Conservation (phyloP, 2,888 invertebrate genomes). For the Girardia tigrina region DNA sequence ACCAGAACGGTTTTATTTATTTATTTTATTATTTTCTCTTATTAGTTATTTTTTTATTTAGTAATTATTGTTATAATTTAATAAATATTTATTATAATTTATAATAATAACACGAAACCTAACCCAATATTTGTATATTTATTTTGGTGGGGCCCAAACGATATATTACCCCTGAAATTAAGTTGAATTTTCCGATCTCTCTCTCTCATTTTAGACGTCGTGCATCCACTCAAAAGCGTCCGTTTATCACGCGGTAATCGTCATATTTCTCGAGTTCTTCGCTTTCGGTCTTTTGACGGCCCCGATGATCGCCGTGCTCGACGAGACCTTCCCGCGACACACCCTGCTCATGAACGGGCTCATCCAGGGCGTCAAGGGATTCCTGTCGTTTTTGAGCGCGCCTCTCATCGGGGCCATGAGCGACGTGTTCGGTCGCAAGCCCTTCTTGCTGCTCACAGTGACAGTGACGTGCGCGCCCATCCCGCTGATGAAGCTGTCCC, state of each 20-base stretch:
- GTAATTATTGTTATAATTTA: no score
- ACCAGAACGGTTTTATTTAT: no score
- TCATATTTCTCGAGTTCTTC: slow-evolving; percentile 98
- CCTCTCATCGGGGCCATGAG: slow-evolving; percentile 90
- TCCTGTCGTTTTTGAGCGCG: slow-evolving; percentile 88
- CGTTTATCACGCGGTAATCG: slow-evolving; percentile 91
- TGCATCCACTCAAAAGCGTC: slow-evolving; percentile 57
- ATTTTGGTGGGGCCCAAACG: no score
- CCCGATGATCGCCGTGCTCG: slow-evolving; percentile 83
- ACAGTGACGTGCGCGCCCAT: slow-evolving; percentile 97
- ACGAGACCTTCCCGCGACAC: slow-evolving; percentile 92
- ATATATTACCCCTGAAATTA: no score
- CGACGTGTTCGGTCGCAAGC: slow-evolving; percentile 94
- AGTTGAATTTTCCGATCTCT: no score
- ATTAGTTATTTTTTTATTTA: no score
- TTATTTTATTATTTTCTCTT: no score
- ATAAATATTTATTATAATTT: no score
- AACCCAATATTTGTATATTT: no score
- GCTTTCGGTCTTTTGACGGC: slow-evolving; percentile 96
- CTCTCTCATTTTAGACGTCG: background rate
- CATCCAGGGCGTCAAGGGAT: slow-evolving; percentile 94
- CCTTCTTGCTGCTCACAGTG: slow-evolving; percentile 88
- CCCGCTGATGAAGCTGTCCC: slow-evolving; percentile 93
- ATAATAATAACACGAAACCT: no score
- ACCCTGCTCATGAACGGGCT: slow-evolving; percentile 98